Evolutionary conservation across 2,113 vertebrate genomes (phyloP), one percentile per base, ranked within the genome.

Genomic region (Pluvialis apricaria): DNA sequence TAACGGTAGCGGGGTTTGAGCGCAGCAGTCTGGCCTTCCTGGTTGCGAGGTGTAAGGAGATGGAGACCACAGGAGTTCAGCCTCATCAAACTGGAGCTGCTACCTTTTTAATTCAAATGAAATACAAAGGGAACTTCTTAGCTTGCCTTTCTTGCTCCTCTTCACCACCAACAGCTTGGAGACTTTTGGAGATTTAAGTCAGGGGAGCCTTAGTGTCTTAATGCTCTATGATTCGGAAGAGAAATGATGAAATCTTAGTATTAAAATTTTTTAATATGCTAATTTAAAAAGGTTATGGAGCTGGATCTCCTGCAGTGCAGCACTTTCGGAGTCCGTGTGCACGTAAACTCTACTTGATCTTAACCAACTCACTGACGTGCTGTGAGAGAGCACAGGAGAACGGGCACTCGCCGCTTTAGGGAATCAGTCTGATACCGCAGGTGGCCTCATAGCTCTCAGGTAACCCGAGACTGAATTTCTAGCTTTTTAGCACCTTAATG

Each of bases 261-360:
- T 95, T 55, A 83, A 19, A 44, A 22, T 28, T 38, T 60, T 89
- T 96, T 85, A 86, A 61, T 89, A 57, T 66, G 72, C 75, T 90
- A n/a, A 77, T 73, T 82, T 84, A 76, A 31, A 81, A 95, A 45
- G 82, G 92, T 81, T 51, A 55, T 73, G 97, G 95, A 97, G 95
- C 96, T 96, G 96, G 97, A 90, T 96, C 93, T 97, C 88, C 97
- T 95, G 90, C 76, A 79, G 11, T 82, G 34, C 70, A 62, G 92
- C 24, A 75, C 80, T 78, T 90, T 54, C 72, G 71, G 71, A 44
- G 52, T 88, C 44, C 36, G 51, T 9, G 4, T 91, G 92, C 88
- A 14, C 79, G 86, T 72, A 69, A 92, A 81, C 86, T 88, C 10
- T 73, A 51, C 18, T 91, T 87, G 61, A 82, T 79, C 45, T 92